A percentile compares a stretch with the other conserved stretches of the same genome.
Conservation (phyloP, 2,888 invertebrate species). For the Heliconius ethilla region DNA sequence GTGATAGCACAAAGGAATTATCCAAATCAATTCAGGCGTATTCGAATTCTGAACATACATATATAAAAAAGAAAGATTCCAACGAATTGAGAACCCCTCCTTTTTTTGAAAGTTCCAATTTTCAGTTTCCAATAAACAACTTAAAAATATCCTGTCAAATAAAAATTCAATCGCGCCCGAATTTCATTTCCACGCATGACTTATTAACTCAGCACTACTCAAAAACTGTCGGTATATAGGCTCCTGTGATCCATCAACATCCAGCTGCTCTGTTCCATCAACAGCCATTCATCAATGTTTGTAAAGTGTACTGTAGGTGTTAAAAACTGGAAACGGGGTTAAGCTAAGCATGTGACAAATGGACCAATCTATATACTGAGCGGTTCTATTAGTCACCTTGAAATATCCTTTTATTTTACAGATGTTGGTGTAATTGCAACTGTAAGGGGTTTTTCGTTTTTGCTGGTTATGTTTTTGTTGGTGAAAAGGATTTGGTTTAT, state of each 20-base stretch:
- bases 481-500: too few relatives aligned
- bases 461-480: neutral
- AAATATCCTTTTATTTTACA: conserved; percentile 27
- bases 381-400: conserved; percentile 33
- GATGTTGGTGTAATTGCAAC: neutral
- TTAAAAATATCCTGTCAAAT: neutral
- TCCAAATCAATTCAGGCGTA: too few relatives aligned
- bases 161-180: neutral
- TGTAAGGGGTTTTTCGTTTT: neutral
- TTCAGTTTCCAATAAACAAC: neutral
- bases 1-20: too few relatives aligned
- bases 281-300: conserved; percentile 23
- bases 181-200: conserved; percentile 24
- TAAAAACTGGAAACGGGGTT: conserved; percentile 28
- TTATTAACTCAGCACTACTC: conserved; percentile 25
- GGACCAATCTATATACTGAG: conserved; percentile 38
- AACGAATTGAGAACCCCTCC: too few relatives aligned
- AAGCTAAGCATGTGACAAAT: conserved; percentile 38
- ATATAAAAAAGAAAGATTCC: too few relatives aligned
- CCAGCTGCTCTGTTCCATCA: conserved; percentile 12
- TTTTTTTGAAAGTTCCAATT: too few relatives aligned
- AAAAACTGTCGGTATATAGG: conserved; percentile 14
- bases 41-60: too few relatives aligned
- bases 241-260: conserved; percentile 27
- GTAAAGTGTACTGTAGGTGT: conserved; percentile 26